A percentile compares a stretch with the other conserved stretches of the same genome.
These are phyloP conservation scores for Tragelaphus eurycerus DNA, from an alignment of 2,797 vertebrate genomes.

Conservation along the genomic window DNA sequence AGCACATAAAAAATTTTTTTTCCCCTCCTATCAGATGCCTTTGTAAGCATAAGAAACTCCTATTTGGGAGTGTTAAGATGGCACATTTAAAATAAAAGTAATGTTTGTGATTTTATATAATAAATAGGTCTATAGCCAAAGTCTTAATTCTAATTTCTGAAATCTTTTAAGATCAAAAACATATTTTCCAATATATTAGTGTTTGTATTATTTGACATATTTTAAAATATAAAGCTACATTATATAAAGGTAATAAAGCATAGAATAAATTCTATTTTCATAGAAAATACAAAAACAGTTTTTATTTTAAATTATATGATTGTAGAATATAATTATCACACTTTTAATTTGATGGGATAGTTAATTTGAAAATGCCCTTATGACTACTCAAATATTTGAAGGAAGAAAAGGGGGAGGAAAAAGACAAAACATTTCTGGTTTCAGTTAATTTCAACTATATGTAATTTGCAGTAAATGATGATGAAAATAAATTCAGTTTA, in stretches of 20 bases:
- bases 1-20: background rate
- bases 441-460: conserved; percentile 7
- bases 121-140: conserved; percentile 13
- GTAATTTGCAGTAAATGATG: background rate
- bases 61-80: background rate
- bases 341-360: background rate
- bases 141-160: background rate
- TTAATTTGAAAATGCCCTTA: conserved; percentile 10
- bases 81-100: conserved; percentile 29
- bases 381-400: conserved; percentile 11
- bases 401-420: background rate
- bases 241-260: background rate
- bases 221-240: background rate
- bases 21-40: background rate
- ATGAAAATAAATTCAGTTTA: background rate
- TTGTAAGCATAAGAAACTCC: background rate
- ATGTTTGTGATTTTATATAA: background rate
- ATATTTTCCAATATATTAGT: background rate
- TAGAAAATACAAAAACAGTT: background rate
- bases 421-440: background rate
- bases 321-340: background rate
- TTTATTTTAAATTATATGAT: conserved; percentile 8
- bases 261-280: conserved; percentile 16
- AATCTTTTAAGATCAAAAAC: conserved; percentile 25
- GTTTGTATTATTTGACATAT: background rate